Evolutionary conservation across 1,140 invertebrate genomes (phyloP).

Genomic region (Teleopsis dalmanni): DNA sequence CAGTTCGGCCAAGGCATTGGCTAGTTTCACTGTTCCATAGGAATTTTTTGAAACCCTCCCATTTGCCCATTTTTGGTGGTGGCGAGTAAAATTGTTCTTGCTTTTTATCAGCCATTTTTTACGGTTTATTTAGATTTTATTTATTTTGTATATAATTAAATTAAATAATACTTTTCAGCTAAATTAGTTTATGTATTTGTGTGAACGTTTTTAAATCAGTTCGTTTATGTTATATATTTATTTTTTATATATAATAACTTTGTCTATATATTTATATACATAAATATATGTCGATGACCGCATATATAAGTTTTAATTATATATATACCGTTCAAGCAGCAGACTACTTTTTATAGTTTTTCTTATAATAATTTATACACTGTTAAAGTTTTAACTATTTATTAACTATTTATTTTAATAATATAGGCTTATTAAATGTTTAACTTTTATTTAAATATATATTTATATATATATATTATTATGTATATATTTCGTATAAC

Average conservation of each 20-base stretch:
- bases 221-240: constrained; percentile 3
- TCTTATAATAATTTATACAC: neutral
- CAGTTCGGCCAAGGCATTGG: constrained; percentile 79
- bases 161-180: neutral
- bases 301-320: neutral
- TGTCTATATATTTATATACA: neutral
- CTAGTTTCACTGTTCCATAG: constrained; percentile 82
- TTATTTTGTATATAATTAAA: constrained; percentile 16
- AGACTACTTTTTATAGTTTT: too few relatives aligned
- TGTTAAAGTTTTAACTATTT: neutral
- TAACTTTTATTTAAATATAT: constrained; percentile 10
- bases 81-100: constrained; percentile 67
- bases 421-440: constrained; percentile 2
- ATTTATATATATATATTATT: constrained; percentile 11
- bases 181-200: constrained; percentile 2
- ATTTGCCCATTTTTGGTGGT: constrained; percentile 71
- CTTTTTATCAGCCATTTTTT: constrained; percentile 66
- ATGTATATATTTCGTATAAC: constrained; percentile 13
- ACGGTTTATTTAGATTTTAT: constrained; percentile 10
- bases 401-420: constrained; percentile 1
- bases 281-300: neutral
- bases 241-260: neutral
- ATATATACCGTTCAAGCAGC: neutral
- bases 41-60: constrained; percentile 77
- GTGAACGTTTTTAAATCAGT: constrained; percentile 3